Base-by-base conservation (phyloP, 1,140 invertebrate species). In the Rhyacophila brunnea region DNA sequence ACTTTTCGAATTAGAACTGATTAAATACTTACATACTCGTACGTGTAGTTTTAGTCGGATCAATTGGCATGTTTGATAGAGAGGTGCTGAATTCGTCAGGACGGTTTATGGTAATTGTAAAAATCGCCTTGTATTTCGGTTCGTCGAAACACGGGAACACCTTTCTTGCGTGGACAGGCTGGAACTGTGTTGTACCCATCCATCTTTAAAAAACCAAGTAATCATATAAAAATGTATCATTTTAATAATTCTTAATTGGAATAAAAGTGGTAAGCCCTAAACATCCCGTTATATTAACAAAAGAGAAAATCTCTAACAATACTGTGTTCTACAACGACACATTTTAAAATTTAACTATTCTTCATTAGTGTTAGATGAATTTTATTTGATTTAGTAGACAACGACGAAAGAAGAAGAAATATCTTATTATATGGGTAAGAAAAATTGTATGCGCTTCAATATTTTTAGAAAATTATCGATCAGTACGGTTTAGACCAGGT, bases 61-160 rank as follows among this genome's bases (percentile, higher is more conserved):
- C 10, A 18, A 54, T 54, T 11, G 52, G 70, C 65, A 67, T 81
- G 20, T 74, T 74, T 63, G 67, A 64, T 49, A 43, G 52, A 65
- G 40, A 72, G 32, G 57, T 65, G 40, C 58, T 15, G 13, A 68
- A 78, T 36, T 58, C 71, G 60, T 14, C 64, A 70, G 38, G 57
- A 66, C 0, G 35, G 40, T 28, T 43, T n/a, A 61, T 68, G 64
- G 14, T 69, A 62, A n/a, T 70, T 66, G 4, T 35, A 49, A 92
- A 96, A 0, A 73, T 82, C 0, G 92, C 87, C 73, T 95, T 95
- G 58, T 92, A 90, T 7, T 81, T 75, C 1, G 93, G 93, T 66
- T 96, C 93, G 67, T 96, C 93, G 70, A 93, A 95, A 68, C 90
- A 93, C 1, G 93, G 93, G 68, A 95, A 96, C 0, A 90, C 91